Evolutionary conservation across 1,140 invertebrate species (phyloP), one percentile per base, ranked within the genome.

Genomic region (Drosophila elegans): DNA sequence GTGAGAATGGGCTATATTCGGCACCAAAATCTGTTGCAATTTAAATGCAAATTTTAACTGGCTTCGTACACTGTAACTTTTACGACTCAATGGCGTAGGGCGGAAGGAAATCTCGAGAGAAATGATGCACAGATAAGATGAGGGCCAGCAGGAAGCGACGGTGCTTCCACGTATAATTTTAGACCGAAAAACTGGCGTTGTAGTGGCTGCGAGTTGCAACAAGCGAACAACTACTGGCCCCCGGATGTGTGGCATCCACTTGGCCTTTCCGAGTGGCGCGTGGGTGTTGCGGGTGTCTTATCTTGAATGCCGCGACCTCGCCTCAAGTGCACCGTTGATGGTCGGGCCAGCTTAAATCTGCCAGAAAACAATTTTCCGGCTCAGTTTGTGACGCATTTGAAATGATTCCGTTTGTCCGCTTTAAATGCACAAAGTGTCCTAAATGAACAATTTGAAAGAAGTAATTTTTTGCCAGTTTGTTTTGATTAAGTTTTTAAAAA

Each of bases 31-130:
- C 39, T 13, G 61, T 51, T 60, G 59, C 71, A 86, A 86, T 86
- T 86, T 86, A 86, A 79, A 86, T 86, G 82, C 79, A 88, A 86
- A 86, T 88, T 75, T 74, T 68, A 34, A 54, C 49, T 42, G 44
- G 45, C 41, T 45, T 59, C 49, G 61, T 55, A 72, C 69, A 48
- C 74, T 77, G 77, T 48, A 55, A 66, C 36, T 76, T 86, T 86
- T 73, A 79, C 74, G 61, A 64, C 44, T 12, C 46, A 38, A 39
- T 61, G 11, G 12, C 13, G 44, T n/a, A 13, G 16, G 16, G 10
- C 60, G 38, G 60, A 66, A 68, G 59, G 53, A 36, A 59, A 48
- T 63, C 46, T 34, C 21, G 13, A n/a, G 27, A 49, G 46, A 25
- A 71, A 39, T 42, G 64, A 62, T 44, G 79, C 48, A 27, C 16